Conservation (phyloP, 2,888 invertebrate species). For the Leistus spinibarbis region DNA sequence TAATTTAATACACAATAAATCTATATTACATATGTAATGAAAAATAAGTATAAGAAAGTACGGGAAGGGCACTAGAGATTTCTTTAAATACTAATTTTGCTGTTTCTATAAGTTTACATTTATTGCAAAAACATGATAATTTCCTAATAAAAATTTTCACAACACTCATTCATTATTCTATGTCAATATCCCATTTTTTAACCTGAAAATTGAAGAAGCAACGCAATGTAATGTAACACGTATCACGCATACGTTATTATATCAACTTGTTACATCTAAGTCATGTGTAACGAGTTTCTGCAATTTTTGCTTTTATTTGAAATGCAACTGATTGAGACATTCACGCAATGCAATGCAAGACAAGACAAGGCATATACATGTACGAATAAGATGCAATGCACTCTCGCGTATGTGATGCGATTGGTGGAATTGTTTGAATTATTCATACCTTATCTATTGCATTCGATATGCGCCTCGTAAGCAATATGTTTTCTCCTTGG, state of each 20-base stretch:
- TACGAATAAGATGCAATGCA: background rate
- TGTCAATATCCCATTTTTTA: background rate
- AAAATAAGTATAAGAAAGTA: too few species aligned
- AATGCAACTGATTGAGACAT: conserved; percentile 16
- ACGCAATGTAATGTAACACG: conserved; percentile 6
- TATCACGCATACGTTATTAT: background rate
- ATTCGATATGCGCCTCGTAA: background rate
- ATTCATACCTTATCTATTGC: background rate
- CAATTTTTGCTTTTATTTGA: background rate
- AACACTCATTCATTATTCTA: background rate
- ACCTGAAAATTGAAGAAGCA: background rate
- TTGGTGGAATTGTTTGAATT: conserved; percentile 3
- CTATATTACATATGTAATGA: too few species aligned
- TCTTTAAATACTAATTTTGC: too few species aligned
- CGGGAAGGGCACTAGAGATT: too few species aligned
- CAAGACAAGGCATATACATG: background rate
- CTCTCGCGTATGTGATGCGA: background rate
- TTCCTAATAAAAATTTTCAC: conserved; percentile 1
- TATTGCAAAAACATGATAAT: background rate
- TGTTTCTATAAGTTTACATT: too few species aligned
- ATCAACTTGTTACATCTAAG: background rate
- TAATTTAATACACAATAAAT: too few species aligned
- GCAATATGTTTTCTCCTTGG: background rate
- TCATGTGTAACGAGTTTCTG: conserved; percentile 2
- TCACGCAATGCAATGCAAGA: background rate